Evolutionary conservation across 2,797 vertebrate species (phyloP).

Genomic region (Sternotherus odoratus): DNA sequence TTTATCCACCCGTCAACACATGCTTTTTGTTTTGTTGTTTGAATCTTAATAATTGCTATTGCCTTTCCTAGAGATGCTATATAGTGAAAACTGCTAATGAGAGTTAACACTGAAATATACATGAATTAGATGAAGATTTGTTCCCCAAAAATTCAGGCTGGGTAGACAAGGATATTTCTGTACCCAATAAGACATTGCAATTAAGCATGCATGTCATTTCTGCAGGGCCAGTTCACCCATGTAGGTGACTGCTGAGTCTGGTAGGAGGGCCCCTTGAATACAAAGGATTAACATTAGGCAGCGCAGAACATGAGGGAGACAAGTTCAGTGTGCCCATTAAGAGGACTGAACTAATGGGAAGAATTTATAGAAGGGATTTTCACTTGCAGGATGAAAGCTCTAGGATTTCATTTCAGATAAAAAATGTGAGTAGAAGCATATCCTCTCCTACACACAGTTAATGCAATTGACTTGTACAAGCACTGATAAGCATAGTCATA

Average conservation of each 20-base stretch:
- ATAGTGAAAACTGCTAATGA: background rate
- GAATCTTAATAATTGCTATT: background rate
- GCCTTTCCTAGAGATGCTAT: background rate
- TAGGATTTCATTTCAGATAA: conserved; percentile 56
- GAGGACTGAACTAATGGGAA: conserved; percentile 39
- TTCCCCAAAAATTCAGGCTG: background rate
- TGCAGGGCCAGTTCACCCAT: background rate
- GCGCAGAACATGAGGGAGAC: background rate
- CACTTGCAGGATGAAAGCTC: conserved; percentile 54
- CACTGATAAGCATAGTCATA: background rate
- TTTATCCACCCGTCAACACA: background rate
- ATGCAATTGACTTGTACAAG: conserved; percentile 9
- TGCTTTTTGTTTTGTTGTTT: background rate
- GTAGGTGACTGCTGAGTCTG: conserved; percentile 53
- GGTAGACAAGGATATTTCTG: background rate
- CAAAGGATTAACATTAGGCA: background rate
- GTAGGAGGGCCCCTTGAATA: background rate
- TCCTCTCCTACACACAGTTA: background rate
- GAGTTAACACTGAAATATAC: background rate
- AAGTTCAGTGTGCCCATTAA: background rate
- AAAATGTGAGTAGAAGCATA: conserved; percentile 47
- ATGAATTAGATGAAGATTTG: background rate
- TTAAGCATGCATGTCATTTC: background rate
- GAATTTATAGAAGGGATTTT: conserved; percentile 64
- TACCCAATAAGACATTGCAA: background rate